Percentiles rank a stretch among this genome's conserved stretches.
Conservation (phyloP, 2,888 invertebrate species). For the Philonicus albiceps region DNA sequence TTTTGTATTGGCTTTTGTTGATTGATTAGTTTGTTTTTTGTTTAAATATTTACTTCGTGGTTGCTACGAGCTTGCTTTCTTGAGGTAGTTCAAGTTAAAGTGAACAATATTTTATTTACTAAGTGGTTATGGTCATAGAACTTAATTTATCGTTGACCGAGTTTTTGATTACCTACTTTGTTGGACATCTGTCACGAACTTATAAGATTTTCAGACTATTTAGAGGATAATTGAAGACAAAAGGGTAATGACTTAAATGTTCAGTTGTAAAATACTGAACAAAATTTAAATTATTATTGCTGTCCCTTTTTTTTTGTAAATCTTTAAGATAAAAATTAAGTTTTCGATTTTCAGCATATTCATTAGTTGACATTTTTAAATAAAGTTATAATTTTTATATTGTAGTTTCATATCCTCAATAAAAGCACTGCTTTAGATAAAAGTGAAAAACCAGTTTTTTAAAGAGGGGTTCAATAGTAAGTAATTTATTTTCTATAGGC, state of each 20-base stretch:
- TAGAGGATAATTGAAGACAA: neutral
- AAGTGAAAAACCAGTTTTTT: neutral
- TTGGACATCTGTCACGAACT: neutral
- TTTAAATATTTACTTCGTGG: conserved; percentile 48
- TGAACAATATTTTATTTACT: neutral
- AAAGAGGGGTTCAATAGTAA: neutral
- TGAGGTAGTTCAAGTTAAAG: neutral
- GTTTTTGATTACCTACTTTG: neutral
- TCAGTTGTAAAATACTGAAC: neutral
- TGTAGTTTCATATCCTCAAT: neutral
- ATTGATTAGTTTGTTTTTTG: neutral
- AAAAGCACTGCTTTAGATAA: neutral
- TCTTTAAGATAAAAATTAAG: neutral
- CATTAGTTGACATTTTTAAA: too few species aligned
- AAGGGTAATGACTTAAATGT: neutral
- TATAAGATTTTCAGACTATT: neutral
- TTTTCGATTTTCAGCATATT: neutral
- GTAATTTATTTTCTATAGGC: too few species aligned
- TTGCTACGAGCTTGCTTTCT: neutral
- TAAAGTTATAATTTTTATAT: neutral
- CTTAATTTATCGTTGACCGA: neutral
- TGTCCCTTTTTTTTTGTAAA: neutral
- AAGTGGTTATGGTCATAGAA: neutral
- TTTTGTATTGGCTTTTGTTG: neutral
- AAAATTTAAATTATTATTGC: neutral